A percentile compares a stretch with the other conserved stretches of the same genome.
Evolutionary conservation across 2,113 vertebrate species (phyloP).

Genomic region (Tursiops truncatus): DNA sequence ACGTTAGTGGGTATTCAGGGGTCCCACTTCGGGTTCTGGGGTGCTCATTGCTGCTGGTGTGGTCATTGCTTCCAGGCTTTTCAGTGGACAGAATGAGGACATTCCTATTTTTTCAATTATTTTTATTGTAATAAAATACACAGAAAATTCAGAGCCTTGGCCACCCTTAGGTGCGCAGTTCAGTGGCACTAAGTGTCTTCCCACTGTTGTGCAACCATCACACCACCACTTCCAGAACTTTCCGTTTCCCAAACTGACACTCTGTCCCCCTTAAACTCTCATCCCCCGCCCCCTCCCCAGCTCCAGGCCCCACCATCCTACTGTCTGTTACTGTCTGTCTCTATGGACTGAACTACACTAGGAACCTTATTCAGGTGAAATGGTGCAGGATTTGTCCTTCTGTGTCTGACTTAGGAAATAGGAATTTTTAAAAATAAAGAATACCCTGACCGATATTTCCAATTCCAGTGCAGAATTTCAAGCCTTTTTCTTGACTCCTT

Average conservation of each 20-base stretch:
- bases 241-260: not conserved
- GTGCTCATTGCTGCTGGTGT: accelerated
- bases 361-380: not conserved
- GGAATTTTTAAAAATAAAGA: not conserved
- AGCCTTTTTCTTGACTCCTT: not conserved
- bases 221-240: not conserved
- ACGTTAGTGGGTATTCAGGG: accelerated
- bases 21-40: accelerated
- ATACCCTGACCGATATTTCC: no score
- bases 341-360: no score
- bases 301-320: not conserved
- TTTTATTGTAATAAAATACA: not conserved
- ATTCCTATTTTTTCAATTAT: not conserved
- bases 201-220: accelerated
- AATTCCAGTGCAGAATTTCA: not conserved
- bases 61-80: not conserved
- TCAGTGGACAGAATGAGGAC: not conserved
- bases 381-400: not conserved
- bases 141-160: accelerated
- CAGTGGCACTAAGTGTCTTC: accelerated
- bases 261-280: accelerated
- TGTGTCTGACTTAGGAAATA: not conserved
- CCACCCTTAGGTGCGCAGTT: no score
- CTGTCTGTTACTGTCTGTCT: no score
- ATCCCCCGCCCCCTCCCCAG: no score